Percentiles rank a stretch among this genome's conserved stretches.
Conservation (phyloP, 1,140 invertebrate genomes). For the Physella acuta region DNA sequence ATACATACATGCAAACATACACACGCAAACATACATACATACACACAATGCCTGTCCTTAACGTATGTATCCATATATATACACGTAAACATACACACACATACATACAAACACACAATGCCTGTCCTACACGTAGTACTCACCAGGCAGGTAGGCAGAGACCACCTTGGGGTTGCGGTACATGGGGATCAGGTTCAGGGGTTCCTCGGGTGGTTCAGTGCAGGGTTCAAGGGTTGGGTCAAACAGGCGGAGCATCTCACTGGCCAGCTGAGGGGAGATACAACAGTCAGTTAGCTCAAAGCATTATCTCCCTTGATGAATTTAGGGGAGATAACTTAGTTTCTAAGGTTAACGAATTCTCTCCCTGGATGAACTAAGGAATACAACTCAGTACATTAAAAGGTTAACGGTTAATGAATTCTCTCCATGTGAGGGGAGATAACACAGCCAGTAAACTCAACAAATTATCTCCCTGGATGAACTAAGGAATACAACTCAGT, state of each 20-base stretch:
- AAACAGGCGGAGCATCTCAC: conserved; percentile 54
- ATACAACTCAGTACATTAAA: background rate
- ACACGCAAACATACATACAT: background rate
- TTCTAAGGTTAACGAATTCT: no score
- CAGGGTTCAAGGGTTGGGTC: conserved; percentile 55
- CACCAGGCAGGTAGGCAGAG: conserved; percentile 54
- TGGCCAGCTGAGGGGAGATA: conserved; percentile 44
- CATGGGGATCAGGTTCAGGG: conserved; percentile 55
- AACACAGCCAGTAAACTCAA: no score
- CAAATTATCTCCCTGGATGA: no score
- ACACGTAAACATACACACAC: conserved; percentile 2
- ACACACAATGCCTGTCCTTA: no score
- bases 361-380: no score
- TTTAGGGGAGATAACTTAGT: no score
- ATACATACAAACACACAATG: conserved; percentile 11
- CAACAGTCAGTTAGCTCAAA: no score
- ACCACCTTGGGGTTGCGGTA: conserved; percentile 56
- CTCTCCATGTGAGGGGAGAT: background rate
- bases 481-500: no score
- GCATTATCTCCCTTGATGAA: no score
- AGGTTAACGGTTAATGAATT: background rate
- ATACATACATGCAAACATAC: conserved; percentile 35
- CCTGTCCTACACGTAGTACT: conserved; percentile 5
- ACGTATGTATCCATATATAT: background rate
- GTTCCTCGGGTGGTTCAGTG: conserved; percentile 43